Evolutionary conservation across 2,797 vertebrate species (phyloP).

Genomic region (Macrochelys suwanniensis): DNA sequence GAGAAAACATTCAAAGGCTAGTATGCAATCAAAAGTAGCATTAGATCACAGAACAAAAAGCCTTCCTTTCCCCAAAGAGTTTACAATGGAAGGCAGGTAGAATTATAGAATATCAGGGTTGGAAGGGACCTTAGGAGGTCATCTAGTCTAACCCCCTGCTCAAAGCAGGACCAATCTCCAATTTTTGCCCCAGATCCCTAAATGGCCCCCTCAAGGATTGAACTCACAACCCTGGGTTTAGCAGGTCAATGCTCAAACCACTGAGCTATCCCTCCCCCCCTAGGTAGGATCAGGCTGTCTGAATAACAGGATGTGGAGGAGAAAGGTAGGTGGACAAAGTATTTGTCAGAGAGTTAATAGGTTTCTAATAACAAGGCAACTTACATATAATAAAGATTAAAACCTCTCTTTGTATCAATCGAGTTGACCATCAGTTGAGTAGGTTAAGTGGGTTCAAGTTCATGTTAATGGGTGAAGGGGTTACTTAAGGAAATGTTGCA

Average conservation of each 20-base stretch:
- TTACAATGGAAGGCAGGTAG: background rate
- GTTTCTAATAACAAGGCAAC: background rate
- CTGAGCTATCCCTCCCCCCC: no score
- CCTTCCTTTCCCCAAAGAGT: background rate
- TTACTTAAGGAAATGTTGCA: background rate
- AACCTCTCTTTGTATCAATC: background rate
- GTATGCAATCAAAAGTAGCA: slow-evolving; percentile 8
- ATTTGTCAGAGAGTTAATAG: background rate
- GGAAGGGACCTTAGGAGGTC: no score
- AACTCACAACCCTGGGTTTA: no score
- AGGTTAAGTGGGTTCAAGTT: background rate
- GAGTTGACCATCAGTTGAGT: background rate
- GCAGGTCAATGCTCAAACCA: no score
- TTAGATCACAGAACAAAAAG: background rate
- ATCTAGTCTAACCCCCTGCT: no score
- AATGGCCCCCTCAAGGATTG: no score
- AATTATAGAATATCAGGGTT: no score
- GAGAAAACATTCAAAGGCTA: background rate
- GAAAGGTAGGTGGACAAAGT: accelerated
- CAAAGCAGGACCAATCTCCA: no score
- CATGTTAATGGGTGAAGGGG: background rate
- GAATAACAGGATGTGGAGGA: background rate
- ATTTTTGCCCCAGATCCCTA: no score
- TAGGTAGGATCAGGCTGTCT: background rate
- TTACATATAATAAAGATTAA: background rate